phyloP scores from a whole-genome alignment of 1,140 invertebrate genomes.

The Sarcophaga peregrina region DNA sequence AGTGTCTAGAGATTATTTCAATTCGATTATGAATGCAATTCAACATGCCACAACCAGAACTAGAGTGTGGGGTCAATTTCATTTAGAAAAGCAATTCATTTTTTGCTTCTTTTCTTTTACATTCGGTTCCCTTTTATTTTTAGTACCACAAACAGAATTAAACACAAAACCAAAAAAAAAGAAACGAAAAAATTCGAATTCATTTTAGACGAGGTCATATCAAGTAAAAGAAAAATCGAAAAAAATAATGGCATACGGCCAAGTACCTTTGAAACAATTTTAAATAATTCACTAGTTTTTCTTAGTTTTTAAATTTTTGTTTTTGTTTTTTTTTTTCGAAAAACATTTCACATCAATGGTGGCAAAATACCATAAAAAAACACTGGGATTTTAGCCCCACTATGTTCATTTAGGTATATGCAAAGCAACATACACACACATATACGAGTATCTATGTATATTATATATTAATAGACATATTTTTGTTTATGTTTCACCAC shows the following conservation, averaged over 20 bases:
- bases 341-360: slow-evolving; percentile 30
- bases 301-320: not conserved
- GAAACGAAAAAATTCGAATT: not conserved
- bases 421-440: not conserved
- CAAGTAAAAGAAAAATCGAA: not conserved
- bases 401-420: not conserved
- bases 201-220: slow-evolving; percentile 40
- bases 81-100: not conserved
- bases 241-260: slow-evolving; percentile 7
- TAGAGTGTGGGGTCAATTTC: slow-evolving; percentile 7
- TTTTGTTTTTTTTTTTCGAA: not conserved
- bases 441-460: too few relatives aligned
- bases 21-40: too few relatives aligned
- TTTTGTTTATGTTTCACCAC: too few relatives aligned
- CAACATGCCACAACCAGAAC: not conserved
- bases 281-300: slow-evolving; percentile 3
- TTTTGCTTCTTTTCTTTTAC: not conserved
- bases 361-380: slow-evolving; percentile 34
- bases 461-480: too few relatives aligned
- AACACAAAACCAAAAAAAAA: not conserved
- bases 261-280: slow-evolving; percentile 37
- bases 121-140: not conserved
- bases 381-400: slow-evolving; percentile 25
- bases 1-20: too few relatives aligned
- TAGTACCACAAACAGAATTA: slow-evolving; percentile 14